Evolutionary conservation across 2,888 invertebrate genomes (phyloP), one percentile per base, ranked within the genome.

Genomic region (Lumbricus terrestris): DNA sequence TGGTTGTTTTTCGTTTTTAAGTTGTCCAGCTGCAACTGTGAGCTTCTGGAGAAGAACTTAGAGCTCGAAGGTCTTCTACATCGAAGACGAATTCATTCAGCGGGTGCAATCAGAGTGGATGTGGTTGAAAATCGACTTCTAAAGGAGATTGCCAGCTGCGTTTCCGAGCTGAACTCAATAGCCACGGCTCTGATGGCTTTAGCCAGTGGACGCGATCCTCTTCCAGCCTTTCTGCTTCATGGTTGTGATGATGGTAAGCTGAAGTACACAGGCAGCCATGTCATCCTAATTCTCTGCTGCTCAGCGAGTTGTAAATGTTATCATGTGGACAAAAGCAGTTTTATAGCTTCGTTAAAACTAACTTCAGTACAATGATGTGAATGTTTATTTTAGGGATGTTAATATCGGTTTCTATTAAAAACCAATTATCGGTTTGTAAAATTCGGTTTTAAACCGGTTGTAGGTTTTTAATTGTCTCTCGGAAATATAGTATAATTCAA

Each of bases 21-120:
- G 69, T 18, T 85, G 85, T 85, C 85, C 85, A 85, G 37, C 23
- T 85, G 85, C 37, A 85, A 85, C 35, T 85, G 35, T 35, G 85
- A 85, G 35, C 85, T 85, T 16, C 85, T 85, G 1, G 85, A 85
- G 35, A 85, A 85, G 85, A 85, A 85, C 16, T 23, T 85, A 20
- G 85, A 85, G 37, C 85, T 85, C 35, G 85, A 85, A 23, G 35
- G 35, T 23, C 20, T 85, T 34, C 85, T 85, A 35, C 34, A 85
- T 85, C 85, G 5, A 35, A 85, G 35, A 37, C 35, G 34, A 18
- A 35, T 6, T 37, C 35, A 34, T 33, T 35, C 85, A 16, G 15
- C 83, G 5, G 6, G 85, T 1, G 8, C 85, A 18, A 35, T 33
- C 34, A 85, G 37, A 85, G 23, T 23, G 35, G 85, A 85, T 37